phyloP scores from a whole-genome alignment of 2,113 vertebrate species.

The Protobothrops flavoviridis region DNA sequence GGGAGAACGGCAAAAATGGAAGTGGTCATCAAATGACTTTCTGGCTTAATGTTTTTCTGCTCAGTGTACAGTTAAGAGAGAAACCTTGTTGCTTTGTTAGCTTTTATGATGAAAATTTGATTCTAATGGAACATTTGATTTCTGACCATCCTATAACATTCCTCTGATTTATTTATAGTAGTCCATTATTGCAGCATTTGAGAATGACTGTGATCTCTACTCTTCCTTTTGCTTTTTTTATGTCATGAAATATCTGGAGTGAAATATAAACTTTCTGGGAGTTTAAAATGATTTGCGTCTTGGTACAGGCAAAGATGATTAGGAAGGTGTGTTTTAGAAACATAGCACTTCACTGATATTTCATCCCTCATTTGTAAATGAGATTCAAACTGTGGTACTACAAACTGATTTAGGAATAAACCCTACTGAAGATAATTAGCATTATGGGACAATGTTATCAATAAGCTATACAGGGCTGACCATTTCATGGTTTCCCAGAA shows the following conservation, averaged over 20 bases:
- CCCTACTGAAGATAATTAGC: background rate
- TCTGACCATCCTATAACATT: background rate
- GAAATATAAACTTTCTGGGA: background rate
- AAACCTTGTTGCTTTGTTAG: background rate
- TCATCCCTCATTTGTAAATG: background rate
- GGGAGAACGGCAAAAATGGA: slow-evolving; percentile 5
- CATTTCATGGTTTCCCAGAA: background rate
- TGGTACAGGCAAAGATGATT: background rate
- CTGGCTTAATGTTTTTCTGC: background rate
- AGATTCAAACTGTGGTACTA: background rate
- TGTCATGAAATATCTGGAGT: background rate
- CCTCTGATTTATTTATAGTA: background rate
- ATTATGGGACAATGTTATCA: background rate
- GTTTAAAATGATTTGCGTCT: background rate
- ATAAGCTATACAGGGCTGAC: background rate
- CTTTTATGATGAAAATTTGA: background rate
- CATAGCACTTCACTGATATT: background rate
- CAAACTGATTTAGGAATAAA: background rate
- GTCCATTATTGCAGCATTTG: background rate
- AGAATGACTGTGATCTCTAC: background rate
- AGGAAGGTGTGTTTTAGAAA: background rate
- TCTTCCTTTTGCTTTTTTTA: background rate
- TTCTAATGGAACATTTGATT: background rate
- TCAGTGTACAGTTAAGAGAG: background rate
- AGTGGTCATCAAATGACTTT: slow-evolving; percentile 2